phyloP scores from a whole-genome alignment of 2,797 vertebrate genomes.

The Darevskia mixta region DNA sequence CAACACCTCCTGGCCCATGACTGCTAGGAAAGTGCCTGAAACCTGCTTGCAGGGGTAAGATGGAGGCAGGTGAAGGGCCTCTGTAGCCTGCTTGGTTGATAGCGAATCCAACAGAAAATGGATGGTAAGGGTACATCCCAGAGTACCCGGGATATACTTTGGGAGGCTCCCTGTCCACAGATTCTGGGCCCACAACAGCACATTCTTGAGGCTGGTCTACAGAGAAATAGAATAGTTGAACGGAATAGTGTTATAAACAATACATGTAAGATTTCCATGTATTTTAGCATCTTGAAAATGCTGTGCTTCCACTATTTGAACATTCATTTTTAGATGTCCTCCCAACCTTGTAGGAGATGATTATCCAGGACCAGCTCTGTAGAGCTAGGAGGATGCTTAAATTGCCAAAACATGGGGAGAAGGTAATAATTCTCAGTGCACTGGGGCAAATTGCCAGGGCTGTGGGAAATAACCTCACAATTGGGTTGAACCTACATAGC shows the following conservation, averaged over 20 bases:
- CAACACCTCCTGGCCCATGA: conserved; percentile 60
- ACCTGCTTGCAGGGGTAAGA: conserved; percentile 69
- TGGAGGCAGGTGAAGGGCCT: conserved; percentile 54
- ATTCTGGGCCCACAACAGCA: conserved; percentile 62
- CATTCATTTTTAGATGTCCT: conserved; percentile 4
- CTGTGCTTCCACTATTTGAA: neutral
- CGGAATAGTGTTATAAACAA: neutral
- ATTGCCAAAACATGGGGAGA: neutral
- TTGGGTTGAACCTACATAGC: no score
- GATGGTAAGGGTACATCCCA: conserved; percentile 71
- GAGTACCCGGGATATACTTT: conserved; percentile 73
- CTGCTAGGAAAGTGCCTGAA: conserved; percentile 66
- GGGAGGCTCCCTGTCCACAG: conserved; percentile 72
- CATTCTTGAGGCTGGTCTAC: conserved; percentile 68
- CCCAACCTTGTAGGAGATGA: neutral
- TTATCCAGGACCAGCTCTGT: neutral
- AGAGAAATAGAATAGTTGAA: conserved; percentile 3
- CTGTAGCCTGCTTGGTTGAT: conserved; percentile 68
- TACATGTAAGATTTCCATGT: neutral
- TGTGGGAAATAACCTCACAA: neutral
- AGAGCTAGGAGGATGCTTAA: neutral
- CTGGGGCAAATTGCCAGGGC: no score
- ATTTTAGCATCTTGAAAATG: neutral
- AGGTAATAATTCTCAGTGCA: neutral
- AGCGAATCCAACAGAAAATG: conserved; percentile 72